Evolutionary conservation across 2,113 vertebrate genomes (phyloP).

Genomic region (Garra rufa): DNA sequence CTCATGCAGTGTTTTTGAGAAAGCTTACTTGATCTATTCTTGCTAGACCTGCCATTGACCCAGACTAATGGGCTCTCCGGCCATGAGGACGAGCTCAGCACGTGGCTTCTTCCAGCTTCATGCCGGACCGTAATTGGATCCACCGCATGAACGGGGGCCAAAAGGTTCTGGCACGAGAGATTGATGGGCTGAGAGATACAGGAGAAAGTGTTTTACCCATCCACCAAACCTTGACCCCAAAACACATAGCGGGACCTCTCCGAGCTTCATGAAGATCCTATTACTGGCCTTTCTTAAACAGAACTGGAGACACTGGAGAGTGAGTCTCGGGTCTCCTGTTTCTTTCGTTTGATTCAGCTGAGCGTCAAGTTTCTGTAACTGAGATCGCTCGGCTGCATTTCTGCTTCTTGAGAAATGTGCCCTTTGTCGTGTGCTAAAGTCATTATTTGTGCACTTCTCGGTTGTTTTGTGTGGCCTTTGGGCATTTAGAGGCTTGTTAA

Average conservation of each 20-base stretch:
- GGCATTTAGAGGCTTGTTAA: not conserved
- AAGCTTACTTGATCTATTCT: not conserved
- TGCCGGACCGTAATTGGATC: conserved; percentile 29
- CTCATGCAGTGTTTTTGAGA: not conserved
- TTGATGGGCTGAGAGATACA: conserved; percentile 31
- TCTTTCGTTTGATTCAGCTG: not conserved
- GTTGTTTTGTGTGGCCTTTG: not conserved
- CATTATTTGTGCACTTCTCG: not conserved
- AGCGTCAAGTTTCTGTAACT: not conserved
- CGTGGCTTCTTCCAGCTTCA: not conserved
- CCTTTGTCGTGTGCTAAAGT: not conserved
- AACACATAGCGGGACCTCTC: not conserved
- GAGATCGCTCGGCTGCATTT: not conserved
- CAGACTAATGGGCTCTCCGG: not conserved
- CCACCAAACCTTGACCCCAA: conserved; percentile 14
- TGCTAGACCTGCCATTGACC: not conserved
- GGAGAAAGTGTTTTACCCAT: conserved; percentile 13
- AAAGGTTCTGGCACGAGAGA: not conserved
- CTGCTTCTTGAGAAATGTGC: not conserved
- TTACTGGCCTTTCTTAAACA: not conserved
- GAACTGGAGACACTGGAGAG: not conserved
- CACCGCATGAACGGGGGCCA: not conserved
- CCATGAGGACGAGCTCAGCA: not conserved
- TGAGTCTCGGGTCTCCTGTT: not conserved
- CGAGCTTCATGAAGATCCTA: conserved; percentile 11